phyloP scores from a whole-genome alignment of 2,888 invertebrate genomes.

The Oligia latruncula region DNA sequence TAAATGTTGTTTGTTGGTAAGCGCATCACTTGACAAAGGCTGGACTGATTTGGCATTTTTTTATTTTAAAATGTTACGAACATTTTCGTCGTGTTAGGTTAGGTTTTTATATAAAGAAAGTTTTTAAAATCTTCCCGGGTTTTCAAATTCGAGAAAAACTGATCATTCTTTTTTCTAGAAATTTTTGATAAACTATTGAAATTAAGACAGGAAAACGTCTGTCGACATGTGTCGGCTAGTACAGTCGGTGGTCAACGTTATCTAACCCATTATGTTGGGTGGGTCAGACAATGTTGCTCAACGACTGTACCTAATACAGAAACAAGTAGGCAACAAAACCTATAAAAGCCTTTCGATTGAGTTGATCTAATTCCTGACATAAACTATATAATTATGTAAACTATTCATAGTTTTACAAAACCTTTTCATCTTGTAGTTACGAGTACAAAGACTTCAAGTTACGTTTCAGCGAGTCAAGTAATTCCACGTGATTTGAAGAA shows the following conservation, averaged over 20 bases:
- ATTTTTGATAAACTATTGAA: background rate
- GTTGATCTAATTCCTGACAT: background rate
- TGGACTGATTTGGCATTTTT: too few relatives aligned
- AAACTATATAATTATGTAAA: background rate
- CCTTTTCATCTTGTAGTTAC: background rate
- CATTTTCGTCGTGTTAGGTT: too few relatives aligned
- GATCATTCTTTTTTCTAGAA: background rate
- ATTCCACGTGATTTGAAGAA: constrained; percentile 1
- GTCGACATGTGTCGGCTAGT: background rate
- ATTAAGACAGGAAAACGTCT: background rate
- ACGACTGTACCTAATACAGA: background rate
- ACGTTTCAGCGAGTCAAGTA: background rate
- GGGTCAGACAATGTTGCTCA: too few relatives aligned
- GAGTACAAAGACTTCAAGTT: background rate
- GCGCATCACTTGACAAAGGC: too few relatives aligned
- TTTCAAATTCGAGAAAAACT: background rate
- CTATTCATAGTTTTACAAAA: background rate
- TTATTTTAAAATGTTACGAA: too few relatives aligned
- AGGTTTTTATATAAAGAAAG: too few relatives aligned
- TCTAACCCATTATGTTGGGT: too few relatives aligned
- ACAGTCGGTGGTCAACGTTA: too few relatives aligned
- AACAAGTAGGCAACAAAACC: background rate
- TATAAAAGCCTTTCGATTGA: background rate
- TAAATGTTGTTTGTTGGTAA: background rate
- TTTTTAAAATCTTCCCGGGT: background rate